Conservation (phyloP, 23 tunicate genomes). For the Botrylloides violaceus region DNA sequence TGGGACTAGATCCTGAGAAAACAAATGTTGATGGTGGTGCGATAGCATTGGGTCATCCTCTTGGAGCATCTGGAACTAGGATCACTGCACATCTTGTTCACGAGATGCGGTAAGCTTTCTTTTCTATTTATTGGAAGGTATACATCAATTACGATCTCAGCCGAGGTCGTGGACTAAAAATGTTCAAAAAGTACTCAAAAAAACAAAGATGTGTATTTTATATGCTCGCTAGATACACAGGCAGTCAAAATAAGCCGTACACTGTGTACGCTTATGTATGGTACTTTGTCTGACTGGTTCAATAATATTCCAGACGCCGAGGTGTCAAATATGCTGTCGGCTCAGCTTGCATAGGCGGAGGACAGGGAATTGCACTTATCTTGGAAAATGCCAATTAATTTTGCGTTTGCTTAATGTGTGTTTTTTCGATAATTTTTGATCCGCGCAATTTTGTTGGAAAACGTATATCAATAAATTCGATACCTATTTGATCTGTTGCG, state of each 20-base stretch:
- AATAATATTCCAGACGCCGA: constrained; percentile 16
- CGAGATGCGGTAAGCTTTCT: constrained; percentile 37
- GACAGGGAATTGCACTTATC: constrained; percentile 95
- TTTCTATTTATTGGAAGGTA: background rate
- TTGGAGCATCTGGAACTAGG: constrained; percentile 98
- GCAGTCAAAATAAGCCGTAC: no score
- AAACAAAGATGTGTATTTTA: no score
- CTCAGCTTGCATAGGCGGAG: constrained; percentile 99
- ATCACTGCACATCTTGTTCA: constrained; percentile 98
- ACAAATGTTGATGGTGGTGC: constrained; percentile 99
- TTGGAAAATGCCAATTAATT: constrained; percentile 62
- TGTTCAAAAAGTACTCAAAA: no score
- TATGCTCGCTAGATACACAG: no score
- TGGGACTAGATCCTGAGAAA: constrained; percentile 80
- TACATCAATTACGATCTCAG: background rate
- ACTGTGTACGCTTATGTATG: no score
- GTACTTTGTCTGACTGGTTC: background rate
- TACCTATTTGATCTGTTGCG: no score
- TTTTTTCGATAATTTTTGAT: no score
- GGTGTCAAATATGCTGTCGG: constrained; percentile 92
- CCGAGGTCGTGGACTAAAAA: no score
- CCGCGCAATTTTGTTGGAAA: no score
- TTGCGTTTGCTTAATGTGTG: no score
- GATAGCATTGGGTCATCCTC: constrained; percentile 99
- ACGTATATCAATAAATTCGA: no score